Percentiles rank a stretch among this genome's conserved stretches.
Conservation (phyloP, 2,797 vertebrate species). For the Alfaro cultratus region DNA sequence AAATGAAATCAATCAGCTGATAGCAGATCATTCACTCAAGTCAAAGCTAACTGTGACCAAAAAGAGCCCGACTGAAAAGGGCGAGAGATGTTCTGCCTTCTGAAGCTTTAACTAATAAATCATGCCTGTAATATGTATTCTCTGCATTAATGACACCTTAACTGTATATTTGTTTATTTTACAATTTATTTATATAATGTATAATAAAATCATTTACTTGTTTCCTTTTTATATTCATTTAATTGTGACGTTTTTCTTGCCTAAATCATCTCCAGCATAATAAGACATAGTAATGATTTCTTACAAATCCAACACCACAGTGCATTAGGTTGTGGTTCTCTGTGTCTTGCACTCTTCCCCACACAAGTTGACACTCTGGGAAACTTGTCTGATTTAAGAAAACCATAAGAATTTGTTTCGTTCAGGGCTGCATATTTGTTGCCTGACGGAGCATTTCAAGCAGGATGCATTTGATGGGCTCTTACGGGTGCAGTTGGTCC, state of each 20-base stretch:
- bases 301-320: slow-evolving; percentile 3
- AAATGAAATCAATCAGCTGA: slow-evolving; percentile 92
- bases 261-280: slow-evolving; percentile 30
- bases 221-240: slow-evolving; percentile 33
- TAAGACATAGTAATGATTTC: background rate
- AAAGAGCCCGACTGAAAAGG: slow-evolving; percentile 75
- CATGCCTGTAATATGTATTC: slow-evolving; percentile 35
- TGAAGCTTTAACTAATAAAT: slow-evolving; percentile 63
- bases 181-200: slow-evolving; percentile 25
- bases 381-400: slow-evolving; percentile 4
- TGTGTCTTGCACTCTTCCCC: background rate
- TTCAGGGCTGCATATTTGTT: slow-evolving; percentile 19
- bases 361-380: background rate
- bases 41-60: slow-evolving; percentile 76
- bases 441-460: slow-evolving; percentile 12
- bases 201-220: slow-evolving; percentile 18
- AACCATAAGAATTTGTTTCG: slow-evolving; percentile 12
- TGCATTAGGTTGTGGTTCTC: background rate
- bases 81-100: slow-evolving; percentile 80
- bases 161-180: slow-evolving; percentile 47
- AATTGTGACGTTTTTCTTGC: slow-evolving; percentile 37
- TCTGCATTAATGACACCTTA: slow-evolving; percentile 40
- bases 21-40: slow-evolving; percentile 82
- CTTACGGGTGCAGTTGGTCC: slow-evolving; percentile 7
- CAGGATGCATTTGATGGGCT: slow-evolving; percentile 14